A percentile compares a stretch with the other conserved stretches of the same genome.
These are phyloP conservation scores for Drosophila azteca DNA, from an alignment of 1,140 invertebrate species.

Conservation along the genomic window DNA sequence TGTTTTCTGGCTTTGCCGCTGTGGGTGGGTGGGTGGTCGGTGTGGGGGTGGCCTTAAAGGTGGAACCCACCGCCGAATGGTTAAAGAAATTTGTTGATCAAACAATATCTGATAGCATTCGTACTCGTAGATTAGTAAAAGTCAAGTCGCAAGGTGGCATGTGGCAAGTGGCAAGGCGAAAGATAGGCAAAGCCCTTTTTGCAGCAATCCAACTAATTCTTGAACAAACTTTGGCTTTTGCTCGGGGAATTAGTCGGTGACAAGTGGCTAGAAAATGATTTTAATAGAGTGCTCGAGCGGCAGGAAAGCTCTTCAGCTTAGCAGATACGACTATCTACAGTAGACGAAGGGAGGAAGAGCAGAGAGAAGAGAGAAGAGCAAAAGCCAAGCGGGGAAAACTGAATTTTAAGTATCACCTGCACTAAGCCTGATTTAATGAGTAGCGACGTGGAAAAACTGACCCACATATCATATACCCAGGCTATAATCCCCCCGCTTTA, in stretches of 20 bases:
- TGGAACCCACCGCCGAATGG: background rate
- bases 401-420: conserved; percentile 36
- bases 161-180: conserved; percentile 4
- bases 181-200: conserved; percentile 33
- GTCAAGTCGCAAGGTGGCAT: conserved; percentile 6
- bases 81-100: conserved; percentile 33
- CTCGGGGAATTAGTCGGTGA: conserved; percentile 15
- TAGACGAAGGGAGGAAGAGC: no score
- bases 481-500: conserved; percentile 31
- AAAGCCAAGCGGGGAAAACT: conserved; percentile 4
- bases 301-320: no score
- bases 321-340: no score
- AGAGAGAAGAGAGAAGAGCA: background rate
- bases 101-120: conserved; percentile 40
- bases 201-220: background rate
- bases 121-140: conserved; percentile 30
- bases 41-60: conserved; percentile 13
- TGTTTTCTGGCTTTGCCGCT: background rate
- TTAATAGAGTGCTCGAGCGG: no score
- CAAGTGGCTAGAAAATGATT: conserved; percentile 2
- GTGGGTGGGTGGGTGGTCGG: background rate
- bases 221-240: conserved; percentile 13
- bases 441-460: conserved; percentile 8
- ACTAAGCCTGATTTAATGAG: conserved; percentile 46
- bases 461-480: conserved; percentile 1